These are phyloP conservation scores for Pemphredon lugubris DNA, from an alignment of 2,888 invertebrate genomes.

Conservation along the genomic window DNA sequence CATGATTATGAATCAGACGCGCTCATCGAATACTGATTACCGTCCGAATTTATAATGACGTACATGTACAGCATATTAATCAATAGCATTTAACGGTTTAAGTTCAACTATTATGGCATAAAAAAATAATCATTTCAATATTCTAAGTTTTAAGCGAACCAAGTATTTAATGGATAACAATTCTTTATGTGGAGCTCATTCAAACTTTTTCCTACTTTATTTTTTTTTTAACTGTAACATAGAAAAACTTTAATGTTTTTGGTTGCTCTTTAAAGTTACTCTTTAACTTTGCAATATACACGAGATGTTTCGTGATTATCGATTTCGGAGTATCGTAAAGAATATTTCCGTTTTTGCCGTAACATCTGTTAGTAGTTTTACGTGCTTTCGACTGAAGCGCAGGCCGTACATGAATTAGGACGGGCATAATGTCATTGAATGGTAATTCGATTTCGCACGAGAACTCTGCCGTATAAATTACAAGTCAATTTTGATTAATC, in stretches of 20 bases:
- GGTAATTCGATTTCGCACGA: slow-evolving; percentile 65
- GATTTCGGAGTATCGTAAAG: slow-evolving; percentile 11
- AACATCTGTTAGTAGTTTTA: neutral
- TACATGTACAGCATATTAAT: slow-evolving; percentile 17
- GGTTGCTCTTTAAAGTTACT: no score
- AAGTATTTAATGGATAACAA: no score
- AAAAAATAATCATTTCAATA: neutral
- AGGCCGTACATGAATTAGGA: slow-evolving; percentile 21
- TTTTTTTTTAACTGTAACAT: no score
- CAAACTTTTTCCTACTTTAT: no score
- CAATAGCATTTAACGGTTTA: neutral
- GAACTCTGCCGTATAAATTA: slow-evolving; percentile 68
- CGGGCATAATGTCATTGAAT: slow-evolving; percentile 68
- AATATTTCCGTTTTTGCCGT: neutral
- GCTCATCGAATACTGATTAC: slow-evolving; percentile 23
- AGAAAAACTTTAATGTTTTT: no score
- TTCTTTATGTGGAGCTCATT: no score
- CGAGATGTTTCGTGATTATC: no score
- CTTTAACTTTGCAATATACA: no score
- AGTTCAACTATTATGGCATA: neutral
- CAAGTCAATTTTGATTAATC: slow-evolving; percentile 67
- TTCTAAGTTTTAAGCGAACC: no score
- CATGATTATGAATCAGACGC: neutral
- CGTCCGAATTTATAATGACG: slow-evolving; percentile 2
- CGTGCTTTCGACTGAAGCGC: neutral